Base-by-base conservation (phyloP, 2,888 invertebrate species). In the Glaucopsyche alexis region DNA sequence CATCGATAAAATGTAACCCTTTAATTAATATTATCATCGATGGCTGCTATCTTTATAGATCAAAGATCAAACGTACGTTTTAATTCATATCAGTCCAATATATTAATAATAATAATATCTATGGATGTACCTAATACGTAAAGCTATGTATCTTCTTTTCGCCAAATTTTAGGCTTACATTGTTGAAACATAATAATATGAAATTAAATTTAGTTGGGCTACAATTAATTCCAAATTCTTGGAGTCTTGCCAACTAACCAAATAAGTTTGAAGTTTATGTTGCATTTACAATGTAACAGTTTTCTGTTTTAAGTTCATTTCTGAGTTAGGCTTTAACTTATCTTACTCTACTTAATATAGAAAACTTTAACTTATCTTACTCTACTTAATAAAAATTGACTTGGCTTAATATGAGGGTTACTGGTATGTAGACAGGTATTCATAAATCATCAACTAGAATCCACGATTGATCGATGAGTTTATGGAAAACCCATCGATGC, bases 241-340 rank as follows among this genome's bases (percentile, higher is more conserved):
- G 55, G 55, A 60, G 11, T 19, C 13, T 60, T 60, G 29, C 29
- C 55, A 60, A 60, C 13, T 3, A 29, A 29, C 19, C 55, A 19
- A 60, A 60, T 9, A 60, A 19, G 29, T 19, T 60, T 29, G 3
- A 19, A 29, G 55, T 60, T 60, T 60, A 60, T 19, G 19, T 19
- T 29, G 55, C 55, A 60, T 60, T 60, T 60, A 60, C 55, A 19
- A 60, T 60, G 55, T 19, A 19, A 55, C 16, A 60, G 55, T 29
- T 29, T 60, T 60, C 55, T 29, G 11, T 60, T 60, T 19, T 60
- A 29, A 29, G 55, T 60, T 11, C 19, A 19, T 60, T 60, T 29
- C 29, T 6, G 19, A 60, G 55, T 19, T 29, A 29, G 29, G 29
- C 29, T 60, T 11, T 19, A 29, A 60, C 55, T 60, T 60, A 11